Evolutionary conservation across 2,797 vertebrate species (phyloP).

Genomic region (Myotis findleyi): DNA sequence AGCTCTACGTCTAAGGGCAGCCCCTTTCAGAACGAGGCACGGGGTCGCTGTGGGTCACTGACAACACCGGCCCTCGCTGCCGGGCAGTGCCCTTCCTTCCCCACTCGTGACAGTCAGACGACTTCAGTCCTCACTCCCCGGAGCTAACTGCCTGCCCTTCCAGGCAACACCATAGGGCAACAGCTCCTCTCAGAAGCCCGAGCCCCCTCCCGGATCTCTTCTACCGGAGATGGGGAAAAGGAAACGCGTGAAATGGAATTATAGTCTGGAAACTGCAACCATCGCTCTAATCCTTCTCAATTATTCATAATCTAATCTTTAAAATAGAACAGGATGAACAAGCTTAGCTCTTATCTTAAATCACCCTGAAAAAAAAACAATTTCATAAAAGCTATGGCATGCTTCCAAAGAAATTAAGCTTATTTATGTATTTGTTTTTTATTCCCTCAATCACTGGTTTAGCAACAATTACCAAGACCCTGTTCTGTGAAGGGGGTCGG

Average conservation of each 20-base stretch:
- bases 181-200: not conserved
- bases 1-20: not conserved
- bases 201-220: not conserved
- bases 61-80: not conserved
- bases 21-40: not conserved
- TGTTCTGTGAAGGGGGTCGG: not conserved
- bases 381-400: not conserved
- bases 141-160: too few species aligned
- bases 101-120: fast-evolving
- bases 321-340: constrained; percentile 30
- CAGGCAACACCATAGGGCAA: not conserved
- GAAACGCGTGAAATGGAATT: not conserved
- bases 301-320: not conserved
- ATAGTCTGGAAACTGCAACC: not conserved
- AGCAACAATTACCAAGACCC: not conserved
- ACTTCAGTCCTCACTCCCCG: not conserved
- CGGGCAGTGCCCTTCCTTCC: not conserved
- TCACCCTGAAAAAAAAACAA: not conserved
- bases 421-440: not conserved
- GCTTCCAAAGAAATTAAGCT: constrained; percentile 40
- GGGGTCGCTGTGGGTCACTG: not conserved
- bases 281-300: not conserved
- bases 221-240: not conserved
- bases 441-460: not conserved
- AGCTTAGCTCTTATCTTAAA: constrained; percentile 4